phyloP scores from a whole-genome alignment of 2,888 invertebrate genomes.

The Arrhopalites spinosus region DNA sequence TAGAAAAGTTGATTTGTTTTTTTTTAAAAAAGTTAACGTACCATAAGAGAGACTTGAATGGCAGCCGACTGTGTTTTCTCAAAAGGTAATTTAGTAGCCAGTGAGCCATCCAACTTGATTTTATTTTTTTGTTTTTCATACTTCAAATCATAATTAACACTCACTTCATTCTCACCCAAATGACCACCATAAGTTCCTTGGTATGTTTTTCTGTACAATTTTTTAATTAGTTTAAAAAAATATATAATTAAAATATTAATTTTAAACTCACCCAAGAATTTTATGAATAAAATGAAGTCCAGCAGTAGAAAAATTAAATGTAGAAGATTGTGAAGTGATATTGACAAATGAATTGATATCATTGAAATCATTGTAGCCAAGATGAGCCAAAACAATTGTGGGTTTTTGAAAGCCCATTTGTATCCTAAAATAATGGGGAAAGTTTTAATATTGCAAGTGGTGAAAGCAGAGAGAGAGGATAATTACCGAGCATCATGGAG shows the following conservation, averaged over 20 bases:
- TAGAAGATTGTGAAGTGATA: slow-evolving; percentile 35
- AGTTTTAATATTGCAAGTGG: no score
- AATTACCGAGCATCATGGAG: slow-evolving; percentile 55
- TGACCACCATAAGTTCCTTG: slow-evolving; percentile 46
- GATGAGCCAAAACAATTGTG: slow-evolving; percentile 36
- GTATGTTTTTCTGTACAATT: slow-evolving; percentile 33
- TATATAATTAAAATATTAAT: neutral
- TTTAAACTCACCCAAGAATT: slow-evolving; percentile 39
- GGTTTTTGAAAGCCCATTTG: slow-evolving; percentile 34
- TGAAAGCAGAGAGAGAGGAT: slow-evolving; percentile 23
- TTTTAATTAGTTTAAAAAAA: neutral
- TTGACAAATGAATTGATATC: slow-evolving; percentile 43
- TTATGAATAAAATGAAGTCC: slow-evolving; percentile 39
- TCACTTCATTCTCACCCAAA: slow-evolving; percentile 45
- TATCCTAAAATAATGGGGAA: neutral
- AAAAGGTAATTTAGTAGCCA: slow-evolving; percentile 26
- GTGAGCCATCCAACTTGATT: slow-evolving; percentile 24
- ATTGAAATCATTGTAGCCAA: slow-evolving; percentile 25
- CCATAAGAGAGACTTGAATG: slow-evolving; percentile 21
- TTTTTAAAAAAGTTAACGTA: no score
- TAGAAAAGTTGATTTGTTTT: no score
- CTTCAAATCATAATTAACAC: slow-evolving; percentile 37
- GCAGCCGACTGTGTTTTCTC: slow-evolving; percentile 19
- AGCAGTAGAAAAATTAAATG: slow-evolving; percentile 31
- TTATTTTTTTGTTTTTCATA: slow-evolving; percentile 1